phyloP scores from a whole-genome alignment of 2,113 vertebrate genomes.

The Speoplatyrhinus poulsoni region DNA sequence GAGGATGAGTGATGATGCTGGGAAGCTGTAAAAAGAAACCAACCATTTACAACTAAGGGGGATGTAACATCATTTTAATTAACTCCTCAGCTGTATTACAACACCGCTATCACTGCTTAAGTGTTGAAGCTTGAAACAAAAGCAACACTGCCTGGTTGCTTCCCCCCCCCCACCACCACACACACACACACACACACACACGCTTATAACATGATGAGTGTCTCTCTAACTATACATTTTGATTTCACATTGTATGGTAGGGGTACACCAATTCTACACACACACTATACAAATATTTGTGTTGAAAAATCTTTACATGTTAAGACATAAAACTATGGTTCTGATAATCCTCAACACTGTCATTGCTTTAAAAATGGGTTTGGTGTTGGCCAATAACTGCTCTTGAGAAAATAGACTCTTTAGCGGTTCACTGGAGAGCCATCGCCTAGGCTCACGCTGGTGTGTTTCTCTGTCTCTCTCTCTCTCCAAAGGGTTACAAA shows the following conservation, averaged over 20 bases:
- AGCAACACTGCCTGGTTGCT: too few relatives aligned
- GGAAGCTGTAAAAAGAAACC: conserved; percentile 4
- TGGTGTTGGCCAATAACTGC: neutral
- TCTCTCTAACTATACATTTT: conserved; percentile 23
- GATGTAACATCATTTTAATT: conserved; percentile 26
- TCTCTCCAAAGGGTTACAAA: conserved; percentile 3
- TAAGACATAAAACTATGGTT: conserved; percentile 30
- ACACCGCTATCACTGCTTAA: too few relatives aligned
- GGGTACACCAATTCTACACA: conserved; percentile 53
- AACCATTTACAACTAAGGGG: conserved; percentile 1
- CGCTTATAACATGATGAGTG: too few relatives aligned
- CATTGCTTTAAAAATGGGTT: conserved; percentile 6
- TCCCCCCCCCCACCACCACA: too few relatives aligned
- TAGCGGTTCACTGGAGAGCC: neutral
- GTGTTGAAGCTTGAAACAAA: too few relatives aligned
- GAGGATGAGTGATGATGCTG: neutral
- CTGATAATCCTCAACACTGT: conserved; percentile 45
- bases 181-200: too few relatives aligned
- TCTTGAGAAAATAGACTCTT: conserved; percentile 11
- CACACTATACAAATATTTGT: conserved; percentile 29
- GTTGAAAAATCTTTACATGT: conserved; percentile 23
- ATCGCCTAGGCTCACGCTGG: neutral
- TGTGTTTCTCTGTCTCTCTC: neutral
- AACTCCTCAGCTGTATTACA: neutral
- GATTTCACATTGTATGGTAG: conserved; percentile 16